phyloP scores from a whole-genome alignment of 1,140 invertebrate genomes.

The Caenorhabditis briggsae region DNA sequence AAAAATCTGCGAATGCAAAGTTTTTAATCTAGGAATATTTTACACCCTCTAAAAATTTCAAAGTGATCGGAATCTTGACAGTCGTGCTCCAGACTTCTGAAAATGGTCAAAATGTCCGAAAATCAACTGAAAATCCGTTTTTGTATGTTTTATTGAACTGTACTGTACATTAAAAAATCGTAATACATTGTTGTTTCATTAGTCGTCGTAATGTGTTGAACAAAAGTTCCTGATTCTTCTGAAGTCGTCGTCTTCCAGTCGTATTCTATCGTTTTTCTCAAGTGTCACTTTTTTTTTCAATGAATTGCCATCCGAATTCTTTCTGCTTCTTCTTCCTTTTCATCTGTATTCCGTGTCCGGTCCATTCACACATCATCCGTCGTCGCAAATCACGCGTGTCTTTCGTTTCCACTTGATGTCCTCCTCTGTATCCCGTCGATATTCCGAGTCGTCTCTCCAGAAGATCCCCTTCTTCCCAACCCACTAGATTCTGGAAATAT shows the following conservation, averaged over 20 bases:
- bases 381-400: slow-evolving; percentile 54
- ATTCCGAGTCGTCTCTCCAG: background rate
- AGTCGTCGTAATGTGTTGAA: background rate
- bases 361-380: slow-evolving; percentile 50
- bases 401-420: slow-evolving; percentile 51
- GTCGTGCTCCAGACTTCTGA: too few relatives aligned
- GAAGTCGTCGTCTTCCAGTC: background rate
- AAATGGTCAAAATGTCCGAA: too few relatives aligned
- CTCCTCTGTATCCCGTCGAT: background rate
- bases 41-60: too few relatives aligned
- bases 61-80: too few relatives aligned
- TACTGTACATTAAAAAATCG: too few relatives aligned
- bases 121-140: too few relatives aligned
- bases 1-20: too few relatives aligned
- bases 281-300: slow-evolving; percentile 14
- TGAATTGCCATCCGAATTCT: slow-evolving; percentile 50
- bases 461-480: too few relatives aligned
- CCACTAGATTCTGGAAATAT: background rate
- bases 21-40: too few relatives aligned
- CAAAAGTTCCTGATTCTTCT: slow-evolving; percentile 12
- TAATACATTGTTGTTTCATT: slow-evolving; percentile 7
- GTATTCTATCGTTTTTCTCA: background rate
- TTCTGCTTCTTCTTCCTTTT: background rate
- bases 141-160: too few relatives aligned
- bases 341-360: slow-evolving; percentile 47